A percentile compares a stretch with the other conserved stretches of the same genome.
Evolutionary conservation across 1,140 invertebrate species (phyloP).

Genomic region (Neodiprion fabricii): DNA sequence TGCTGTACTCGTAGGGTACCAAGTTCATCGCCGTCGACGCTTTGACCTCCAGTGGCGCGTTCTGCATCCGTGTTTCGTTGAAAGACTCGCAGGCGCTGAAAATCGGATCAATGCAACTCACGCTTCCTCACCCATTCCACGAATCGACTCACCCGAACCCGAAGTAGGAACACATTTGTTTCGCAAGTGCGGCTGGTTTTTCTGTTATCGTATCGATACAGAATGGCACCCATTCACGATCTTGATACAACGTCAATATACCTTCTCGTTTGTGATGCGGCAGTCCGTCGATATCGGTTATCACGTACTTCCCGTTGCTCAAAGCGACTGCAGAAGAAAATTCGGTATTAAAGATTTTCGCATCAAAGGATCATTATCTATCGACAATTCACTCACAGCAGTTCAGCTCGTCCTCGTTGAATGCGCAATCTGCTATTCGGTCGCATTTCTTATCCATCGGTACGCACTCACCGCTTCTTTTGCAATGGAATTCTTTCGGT

Average conservation of each 20-base stretch:
- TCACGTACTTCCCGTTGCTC: constrained; percentile 67
- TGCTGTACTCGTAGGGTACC: not conserved
- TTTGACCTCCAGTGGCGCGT: constrained; percentile 23
- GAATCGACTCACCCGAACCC: constrained; percentile 64
- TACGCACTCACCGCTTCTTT: constrained; percentile 66
- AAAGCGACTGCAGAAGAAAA: constrained; percentile 65
- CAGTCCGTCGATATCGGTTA: constrained; percentile 64
- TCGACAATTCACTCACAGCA: constrained; percentile 65
- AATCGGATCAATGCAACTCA: constrained; percentile 10
- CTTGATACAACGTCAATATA: constrained; percentile 64
- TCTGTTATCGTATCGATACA: constrained; percentile 59
- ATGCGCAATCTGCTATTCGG: constrained; percentile 65
- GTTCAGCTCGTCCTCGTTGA: constrained; percentile 76
- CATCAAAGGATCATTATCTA: not conserved
- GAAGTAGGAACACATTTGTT: constrained; percentile 66
- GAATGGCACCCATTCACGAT: constrained; percentile 67
- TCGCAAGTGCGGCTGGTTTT: constrained; percentile 40
- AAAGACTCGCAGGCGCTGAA: constrained; percentile 36
- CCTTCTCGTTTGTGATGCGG: constrained; percentile 67
- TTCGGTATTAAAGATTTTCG: not conserved
- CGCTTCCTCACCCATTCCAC: not conserved
- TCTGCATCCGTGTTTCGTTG: constrained; percentile 23
- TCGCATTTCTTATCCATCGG: constrained; percentile 68
- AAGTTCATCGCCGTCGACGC: not conserved
- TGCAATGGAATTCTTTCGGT: constrained; percentile 65